Conservation (phyloP, 2,797 vertebrate genomes). For the Rhinichthys osculus region DNA sequence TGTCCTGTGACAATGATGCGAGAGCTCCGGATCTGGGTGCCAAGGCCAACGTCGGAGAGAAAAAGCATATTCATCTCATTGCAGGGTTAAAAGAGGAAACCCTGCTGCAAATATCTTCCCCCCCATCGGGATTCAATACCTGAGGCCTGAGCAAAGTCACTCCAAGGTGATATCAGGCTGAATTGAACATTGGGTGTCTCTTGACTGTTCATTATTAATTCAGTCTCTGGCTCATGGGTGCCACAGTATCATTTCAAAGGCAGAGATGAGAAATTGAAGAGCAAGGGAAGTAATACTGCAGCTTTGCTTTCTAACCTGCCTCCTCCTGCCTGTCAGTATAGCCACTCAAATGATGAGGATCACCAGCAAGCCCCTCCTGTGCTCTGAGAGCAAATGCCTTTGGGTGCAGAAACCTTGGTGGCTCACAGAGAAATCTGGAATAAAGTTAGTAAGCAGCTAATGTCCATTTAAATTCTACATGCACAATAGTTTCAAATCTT, state of each 20-base stretch:
- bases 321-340: constrained; percentile 69
- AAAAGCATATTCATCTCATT: constrained; percentile 54
- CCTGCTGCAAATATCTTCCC: constrained; percentile 66
- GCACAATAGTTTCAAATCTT: not conserved
- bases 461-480: not conserved
- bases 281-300: constrained; percentile 74
- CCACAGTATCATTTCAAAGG: constrained; percentile 76
- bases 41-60: constrained; percentile 31
- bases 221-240: constrained; percentile 78
- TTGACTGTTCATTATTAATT: constrained; percentile 83
- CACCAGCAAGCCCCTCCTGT: constrained; percentile 59
- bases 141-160: constrained; percentile 77
- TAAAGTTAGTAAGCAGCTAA: constrained; percentile 13
- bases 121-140: constrained; percentile 68
- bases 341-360: constrained; percentile 69
- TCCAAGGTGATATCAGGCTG: constrained; percentile 79
- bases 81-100: constrained; percentile 58
- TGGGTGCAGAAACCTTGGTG: constrained; percentile 54
- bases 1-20: constrained; percentile 56
- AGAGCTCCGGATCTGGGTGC: constrained; percentile 53
- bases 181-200: constrained; percentile 72
- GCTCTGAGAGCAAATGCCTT: constrained; percentile 55
- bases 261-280: constrained; percentile 78
- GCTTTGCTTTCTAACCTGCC: constrained; percentile 69
- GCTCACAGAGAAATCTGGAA: constrained; percentile 27